phyloP scores from a whole-genome alignment of 2,888 invertebrate genomes.

The Tachina grossa region DNA sequence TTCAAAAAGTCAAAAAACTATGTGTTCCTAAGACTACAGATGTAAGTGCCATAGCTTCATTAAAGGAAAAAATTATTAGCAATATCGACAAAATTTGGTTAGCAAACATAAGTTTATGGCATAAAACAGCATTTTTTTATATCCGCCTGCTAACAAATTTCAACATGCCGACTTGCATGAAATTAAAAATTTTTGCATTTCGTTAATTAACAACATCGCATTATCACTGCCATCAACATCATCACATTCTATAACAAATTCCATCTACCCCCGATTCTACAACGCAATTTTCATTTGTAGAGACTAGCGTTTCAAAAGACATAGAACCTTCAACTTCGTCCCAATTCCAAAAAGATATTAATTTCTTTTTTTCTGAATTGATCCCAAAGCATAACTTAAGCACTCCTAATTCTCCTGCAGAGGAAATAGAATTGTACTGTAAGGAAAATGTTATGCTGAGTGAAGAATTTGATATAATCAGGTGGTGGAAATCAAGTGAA shows the following conservation, averaged over 20 bases:
- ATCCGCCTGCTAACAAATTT: slow-evolving; percentile 56
- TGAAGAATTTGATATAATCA: slow-evolving; percentile 59
- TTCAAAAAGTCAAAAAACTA: slow-evolving; percentile 61
- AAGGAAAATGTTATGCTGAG: slow-evolving; percentile 38
- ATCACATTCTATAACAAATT: slow-evolving; percentile 32
- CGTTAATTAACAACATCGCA: slow-evolving; percentile 41
- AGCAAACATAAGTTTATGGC: slow-evolving; percentile 59
- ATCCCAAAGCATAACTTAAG: slow-evolving; percentile 5
- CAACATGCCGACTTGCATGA: slow-evolving; percentile 49
- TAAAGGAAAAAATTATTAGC: slow-evolving; percentile 46
- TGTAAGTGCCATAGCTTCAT: slow-evolving; percentile 31
- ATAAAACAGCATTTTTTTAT: slow-evolving; percentile 61
- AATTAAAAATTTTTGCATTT: slow-evolving; percentile 59
- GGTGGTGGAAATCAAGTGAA: slow-evolving; percentile 19
- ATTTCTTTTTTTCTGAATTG: slow-evolving; percentile 63
- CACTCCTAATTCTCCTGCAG: slow-evolving; percentile 35
- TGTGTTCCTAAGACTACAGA: slow-evolving; percentile 59
- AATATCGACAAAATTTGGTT: slow-evolving; percentile 57
- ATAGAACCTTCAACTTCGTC: slow-evolving; percentile 31
- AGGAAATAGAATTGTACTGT: slow-evolving; percentile 64
- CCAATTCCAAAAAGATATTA: slow-evolving; percentile 42
- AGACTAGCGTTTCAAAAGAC: slow-evolving; percentile 14
- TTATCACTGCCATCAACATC: slow-evolving; percentile 26
- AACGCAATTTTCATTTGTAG: slow-evolving; percentile 2
- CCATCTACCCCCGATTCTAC: slow-evolving; percentile 22